Base-by-base conservation (phyloP, 2,888 invertebrate genomes). In the Abscondita cerata region DNA sequence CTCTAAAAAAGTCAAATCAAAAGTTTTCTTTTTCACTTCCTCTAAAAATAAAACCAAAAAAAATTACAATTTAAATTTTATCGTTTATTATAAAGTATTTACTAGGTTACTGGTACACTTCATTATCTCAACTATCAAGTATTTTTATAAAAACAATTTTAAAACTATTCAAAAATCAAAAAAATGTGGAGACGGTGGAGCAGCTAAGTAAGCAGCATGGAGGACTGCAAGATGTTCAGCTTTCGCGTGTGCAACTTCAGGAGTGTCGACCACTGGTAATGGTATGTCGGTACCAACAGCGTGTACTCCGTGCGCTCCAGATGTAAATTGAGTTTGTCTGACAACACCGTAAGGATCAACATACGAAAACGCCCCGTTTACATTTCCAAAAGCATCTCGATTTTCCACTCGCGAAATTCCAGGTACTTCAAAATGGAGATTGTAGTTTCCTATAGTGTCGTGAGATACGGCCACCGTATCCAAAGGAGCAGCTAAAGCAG, bases 241-340 rank as follows among this genome's bases (percentile, higher is more conserved):
- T 25, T 67, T 66, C 15, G 72, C 72, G 4, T 55, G 46, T 4
- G 66, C 66, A 4, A 74, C 73, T 65, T 75, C 74, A 1, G 71
- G 69, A 5, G 72, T 72, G 15, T 74, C 74, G 9, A 54, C 33
- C 1, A 72, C 73, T 15, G 70, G 62, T 13, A 62, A 62, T 6
- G 70, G 71, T 50, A 70, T 13, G 53, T 67, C 64, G 53, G 59
- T 63, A 13, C 69, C 67, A 9, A 62, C 19, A 8, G 68, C 67
- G 15, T 59, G 54, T 50, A 70, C 69, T 8, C 72, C 72, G 12
- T 69, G 53, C 13, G 46, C 58, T 11, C 67, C 69, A 12, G 68
- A 67, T 8, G 65, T 46, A 36, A 61, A 65, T 46, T 66, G 59
- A 16, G 69, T 50, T 9, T 33, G 55, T 38, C 68, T 68, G 16